These are phyloP conservation scores for Heliconius himera DNA, from an alignment of 1,140 invertebrate genomes.

Conservation along the genomic window DNA sequence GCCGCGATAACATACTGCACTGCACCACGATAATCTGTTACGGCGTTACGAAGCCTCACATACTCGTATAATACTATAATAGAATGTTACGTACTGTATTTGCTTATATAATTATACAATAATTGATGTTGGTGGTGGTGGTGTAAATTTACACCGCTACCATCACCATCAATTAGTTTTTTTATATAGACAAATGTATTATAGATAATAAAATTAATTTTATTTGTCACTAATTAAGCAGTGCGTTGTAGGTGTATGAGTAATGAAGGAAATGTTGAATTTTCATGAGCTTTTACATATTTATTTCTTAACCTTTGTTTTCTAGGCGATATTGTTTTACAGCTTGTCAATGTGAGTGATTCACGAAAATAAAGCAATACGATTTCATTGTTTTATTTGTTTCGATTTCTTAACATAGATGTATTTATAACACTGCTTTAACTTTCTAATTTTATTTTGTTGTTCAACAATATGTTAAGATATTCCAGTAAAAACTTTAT, in stretches of 20 bases:
- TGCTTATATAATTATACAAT: neutral
- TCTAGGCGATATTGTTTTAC: conserved; percentile 53
- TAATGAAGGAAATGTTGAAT: conserved; percentile 49
- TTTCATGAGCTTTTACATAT: conserved; percentile 64
- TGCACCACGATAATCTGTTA: conserved; percentile 57
- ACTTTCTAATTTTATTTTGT: conserved; percentile 7
- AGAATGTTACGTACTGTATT: conserved; percentile 8
- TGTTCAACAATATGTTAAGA: neutral
- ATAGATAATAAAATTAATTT: neutral
- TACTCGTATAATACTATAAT: conserved; percentile 1
- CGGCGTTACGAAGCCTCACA: conserved; percentile 31
- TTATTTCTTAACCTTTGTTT: conserved; percentile 68
- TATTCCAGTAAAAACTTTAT: too few species aligned
- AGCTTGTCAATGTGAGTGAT: conserved; percentile 28
- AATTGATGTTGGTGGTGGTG: too few species aligned
- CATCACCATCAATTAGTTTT: neutral
- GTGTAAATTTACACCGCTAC: too few species aligned
- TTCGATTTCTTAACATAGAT: neutral
- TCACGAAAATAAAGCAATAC: conserved; percentile 28
- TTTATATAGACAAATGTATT: neutral
- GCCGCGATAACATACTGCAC: conserved; percentile 63
- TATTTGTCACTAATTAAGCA: neutral
- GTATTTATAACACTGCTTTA: neutral
- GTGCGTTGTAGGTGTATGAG: conserved; percentile 7
- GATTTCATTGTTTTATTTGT: conserved; percentile 17